phyloP scores from a whole-genome alignment of 2,113 vertebrate genomes.

The Pangasianodon gigas region DNA sequence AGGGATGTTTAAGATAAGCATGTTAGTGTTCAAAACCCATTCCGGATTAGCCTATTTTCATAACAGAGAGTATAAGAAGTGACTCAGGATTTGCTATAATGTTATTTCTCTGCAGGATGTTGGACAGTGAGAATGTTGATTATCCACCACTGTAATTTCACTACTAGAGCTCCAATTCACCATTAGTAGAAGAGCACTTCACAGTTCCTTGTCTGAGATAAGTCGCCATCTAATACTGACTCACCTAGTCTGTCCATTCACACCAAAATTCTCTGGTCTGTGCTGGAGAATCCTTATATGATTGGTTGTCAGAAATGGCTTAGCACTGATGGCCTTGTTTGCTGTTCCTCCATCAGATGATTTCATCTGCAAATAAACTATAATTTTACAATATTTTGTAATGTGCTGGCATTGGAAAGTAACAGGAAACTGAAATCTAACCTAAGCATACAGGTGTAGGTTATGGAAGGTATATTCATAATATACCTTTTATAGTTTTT shows the following conservation, averaged over 20 bases:
- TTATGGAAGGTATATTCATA: background rate
- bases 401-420: background rate
- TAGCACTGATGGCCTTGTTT: background rate
- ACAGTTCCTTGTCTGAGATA: background rate
- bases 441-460: background rate
- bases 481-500: background rate
- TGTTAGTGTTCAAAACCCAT: background rate
- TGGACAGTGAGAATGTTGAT: conserved; percentile 9
- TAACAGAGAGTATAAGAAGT: background rate
- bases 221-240: background rate
- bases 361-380: background rate
- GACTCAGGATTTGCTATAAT: background rate
- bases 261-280: background rate
- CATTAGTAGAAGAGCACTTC: background rate
- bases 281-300: background rate
- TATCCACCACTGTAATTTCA: background rate
- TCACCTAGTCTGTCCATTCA: background rate
- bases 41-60: background rate
- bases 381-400: background rate
- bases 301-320: background rate
- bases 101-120: background rate
- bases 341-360: background rate
- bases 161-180: background rate
- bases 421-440: background rate
- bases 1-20: no score